Evolutionary conservation across 2,888 invertebrate species (phyloP).

Genomic region (Andrena bicolor): DNA sequence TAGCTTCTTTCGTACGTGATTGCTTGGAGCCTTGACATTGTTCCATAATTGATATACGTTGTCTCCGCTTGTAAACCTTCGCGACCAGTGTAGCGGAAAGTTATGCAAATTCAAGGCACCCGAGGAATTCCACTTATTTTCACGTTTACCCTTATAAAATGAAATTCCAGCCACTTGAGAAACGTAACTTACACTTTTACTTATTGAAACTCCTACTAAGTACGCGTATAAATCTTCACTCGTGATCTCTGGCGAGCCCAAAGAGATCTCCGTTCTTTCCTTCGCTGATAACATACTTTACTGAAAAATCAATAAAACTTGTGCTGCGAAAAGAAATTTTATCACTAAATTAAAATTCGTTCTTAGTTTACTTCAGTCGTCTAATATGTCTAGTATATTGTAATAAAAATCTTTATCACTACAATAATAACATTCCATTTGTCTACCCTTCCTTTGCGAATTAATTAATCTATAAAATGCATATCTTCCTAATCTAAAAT

Average conservation of each 20-base stretch:
- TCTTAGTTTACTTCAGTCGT: too few relatives aligned
- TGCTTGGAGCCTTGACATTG: constrained; percentile 18
- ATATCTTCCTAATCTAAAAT: too few relatives aligned
- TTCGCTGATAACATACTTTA: not conserved
- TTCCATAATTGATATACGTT: constrained; percentile 11
- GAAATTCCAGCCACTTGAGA: constrained; percentile 70
- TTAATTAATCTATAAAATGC: too few relatives aligned
- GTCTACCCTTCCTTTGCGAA: too few relatives aligned
- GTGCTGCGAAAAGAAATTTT: too few relatives aligned
- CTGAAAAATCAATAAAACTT: too few relatives aligned
- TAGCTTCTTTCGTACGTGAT: not conserved
- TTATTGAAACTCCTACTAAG: constrained; percentile 17
- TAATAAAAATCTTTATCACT: too few relatives aligned
- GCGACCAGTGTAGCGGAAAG: constrained; percentile 58
- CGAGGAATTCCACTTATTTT: constrained; percentile 75
- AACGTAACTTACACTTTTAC: constrained; percentile 51
- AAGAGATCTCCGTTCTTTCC: not conserved
- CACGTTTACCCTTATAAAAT: constrained; percentile 68
- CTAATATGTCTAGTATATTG: too few relatives aligned
- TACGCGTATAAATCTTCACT: not conserved
- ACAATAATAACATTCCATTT: too few relatives aligned
- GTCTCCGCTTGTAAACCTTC: constrained; percentile 32
- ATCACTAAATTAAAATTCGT: too few relatives aligned
- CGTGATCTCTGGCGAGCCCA: constrained; percentile 14
- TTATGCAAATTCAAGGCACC: constrained; percentile 74